Percentiles rank a stretch among this genome's conserved stretches.
phyloP scores from a whole-genome alignment of 2,797 vertebrate species.

The Monodelphis domestica region DNA sequence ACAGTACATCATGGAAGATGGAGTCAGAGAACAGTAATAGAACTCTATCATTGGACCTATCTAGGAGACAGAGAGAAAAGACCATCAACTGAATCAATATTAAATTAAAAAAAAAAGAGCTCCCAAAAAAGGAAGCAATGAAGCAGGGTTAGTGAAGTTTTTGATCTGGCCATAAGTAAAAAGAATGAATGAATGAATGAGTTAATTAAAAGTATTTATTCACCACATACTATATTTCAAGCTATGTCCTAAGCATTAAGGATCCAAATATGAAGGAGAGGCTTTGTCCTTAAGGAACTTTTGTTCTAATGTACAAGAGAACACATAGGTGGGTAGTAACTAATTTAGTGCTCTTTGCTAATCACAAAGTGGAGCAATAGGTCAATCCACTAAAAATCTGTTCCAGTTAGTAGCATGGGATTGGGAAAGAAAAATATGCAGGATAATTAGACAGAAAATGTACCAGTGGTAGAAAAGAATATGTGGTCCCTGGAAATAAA shows the following conservation, averaged over 20 bases:
- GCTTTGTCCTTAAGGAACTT: neutral
- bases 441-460: too few species aligned
- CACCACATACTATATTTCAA: neutral
- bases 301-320: neutral
- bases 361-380: too few species aligned
- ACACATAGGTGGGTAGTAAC: too few species aligned
- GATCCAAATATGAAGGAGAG: neutral
- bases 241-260: neutral
- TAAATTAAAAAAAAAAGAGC: neutral
- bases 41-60: neutral
- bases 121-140: neutral
- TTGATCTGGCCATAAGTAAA: neutral
- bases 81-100: neutral
- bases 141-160: neutral
- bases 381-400: too few species aligned
- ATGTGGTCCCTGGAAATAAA: too few species aligned
- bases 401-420: too few species aligned
- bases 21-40: neutral
- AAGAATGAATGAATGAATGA: neutral
- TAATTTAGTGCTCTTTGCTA: too few species aligned
- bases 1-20: neutral
- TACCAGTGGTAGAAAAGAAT: too few species aligned
- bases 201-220: neutral
- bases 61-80: neutral
- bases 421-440: too few species aligned